Percentiles rank a stretch among this genome's conserved stretches.
Conservation (phyloP, 92 coral and sea anemone species). For the Epizoanthus fatuus region DNA sequence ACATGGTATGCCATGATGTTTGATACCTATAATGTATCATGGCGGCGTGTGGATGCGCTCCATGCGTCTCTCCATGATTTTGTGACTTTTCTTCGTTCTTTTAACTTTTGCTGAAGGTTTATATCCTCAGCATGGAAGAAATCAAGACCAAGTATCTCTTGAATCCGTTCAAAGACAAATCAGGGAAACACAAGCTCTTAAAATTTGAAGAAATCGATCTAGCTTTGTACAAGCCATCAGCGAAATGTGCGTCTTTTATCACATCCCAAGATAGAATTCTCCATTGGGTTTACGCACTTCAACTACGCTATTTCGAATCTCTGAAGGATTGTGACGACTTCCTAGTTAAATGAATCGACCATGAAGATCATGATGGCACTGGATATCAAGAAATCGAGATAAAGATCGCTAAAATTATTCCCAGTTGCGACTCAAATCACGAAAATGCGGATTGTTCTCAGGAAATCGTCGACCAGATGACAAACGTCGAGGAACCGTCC, state of each 20-base stretch:
- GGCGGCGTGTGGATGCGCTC: too few relatives aligned
- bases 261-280: background rate
- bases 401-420: constrained; percentile 5
- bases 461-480: too few relatives aligned
- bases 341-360: constrained; percentile 15
- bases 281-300: constrained; percentile 12
- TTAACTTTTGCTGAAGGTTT: background rate
- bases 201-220: constrained; percentile 12
- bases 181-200: constrained; percentile 10
- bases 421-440: too few relatives aligned
- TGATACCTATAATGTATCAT: too few relatives aligned
- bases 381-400: constrained; percentile 14
- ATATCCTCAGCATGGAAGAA: constrained; percentile 25
- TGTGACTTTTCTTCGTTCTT: too few relatives aligned
- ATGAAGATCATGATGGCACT: constrained; percentile 15
- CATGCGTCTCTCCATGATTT: too few relatives aligned
- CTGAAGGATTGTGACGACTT: constrained; percentile 15
- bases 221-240: constrained; percentile 23
- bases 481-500: too few relatives aligned
- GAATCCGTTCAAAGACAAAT: background rate
- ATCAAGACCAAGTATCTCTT: constrained; percentile 9
- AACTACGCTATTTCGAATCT: constrained; percentile 11
- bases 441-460: too few relatives aligned
- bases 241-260: constrained; percentile 11
- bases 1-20: too few relatives aligned